phyloP scores from a whole-genome alignment of 2,113 vertebrate genomes.

The Sylvia atricapilla region DNA sequence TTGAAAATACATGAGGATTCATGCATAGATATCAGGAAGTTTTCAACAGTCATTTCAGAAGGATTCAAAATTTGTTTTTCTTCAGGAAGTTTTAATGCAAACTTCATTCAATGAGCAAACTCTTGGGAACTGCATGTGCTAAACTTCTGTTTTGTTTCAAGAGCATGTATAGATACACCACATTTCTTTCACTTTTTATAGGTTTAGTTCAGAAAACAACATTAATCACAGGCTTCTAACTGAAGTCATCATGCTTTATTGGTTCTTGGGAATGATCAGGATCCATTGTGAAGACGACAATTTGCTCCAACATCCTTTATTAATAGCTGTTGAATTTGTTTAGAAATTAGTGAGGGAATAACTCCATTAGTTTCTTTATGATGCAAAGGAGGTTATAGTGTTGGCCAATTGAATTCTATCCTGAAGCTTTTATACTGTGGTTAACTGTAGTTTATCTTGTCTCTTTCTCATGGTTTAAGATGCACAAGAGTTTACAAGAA shows the following conservation, averaged over 20 bases:
- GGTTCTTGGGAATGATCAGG: background rate
- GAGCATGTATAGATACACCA: background rate
- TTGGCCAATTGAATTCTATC: background rate
- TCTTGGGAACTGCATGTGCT: background rate
- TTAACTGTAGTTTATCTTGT: background rate
- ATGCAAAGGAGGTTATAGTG: background rate
- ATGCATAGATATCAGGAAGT: background rate
- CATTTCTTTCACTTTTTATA: background rate
- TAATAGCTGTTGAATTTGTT: background rate
- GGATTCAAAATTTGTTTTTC: background rate
- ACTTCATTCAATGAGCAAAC: background rate
- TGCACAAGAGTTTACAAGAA: background rate
- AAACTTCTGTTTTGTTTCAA: background rate
- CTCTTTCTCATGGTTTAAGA: background rate
- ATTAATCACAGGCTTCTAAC: background rate
- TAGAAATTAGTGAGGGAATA: background rate
- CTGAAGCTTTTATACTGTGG: background rate
- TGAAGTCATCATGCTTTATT: background rate
- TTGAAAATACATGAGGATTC: background rate
- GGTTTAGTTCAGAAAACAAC: background rate
- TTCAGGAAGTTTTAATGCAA: background rate
- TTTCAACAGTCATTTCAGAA: background rate
- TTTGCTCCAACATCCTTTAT: background rate
- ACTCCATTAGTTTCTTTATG: background rate
- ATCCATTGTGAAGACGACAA: background rate